Percentiles rank a stretch among this genome's conserved stretches.
These are phyloP conservation scores for Polydrusus cervinus DNA, from an alignment of 2,888 invertebrate species.

Conservation along the genomic window DNA sequence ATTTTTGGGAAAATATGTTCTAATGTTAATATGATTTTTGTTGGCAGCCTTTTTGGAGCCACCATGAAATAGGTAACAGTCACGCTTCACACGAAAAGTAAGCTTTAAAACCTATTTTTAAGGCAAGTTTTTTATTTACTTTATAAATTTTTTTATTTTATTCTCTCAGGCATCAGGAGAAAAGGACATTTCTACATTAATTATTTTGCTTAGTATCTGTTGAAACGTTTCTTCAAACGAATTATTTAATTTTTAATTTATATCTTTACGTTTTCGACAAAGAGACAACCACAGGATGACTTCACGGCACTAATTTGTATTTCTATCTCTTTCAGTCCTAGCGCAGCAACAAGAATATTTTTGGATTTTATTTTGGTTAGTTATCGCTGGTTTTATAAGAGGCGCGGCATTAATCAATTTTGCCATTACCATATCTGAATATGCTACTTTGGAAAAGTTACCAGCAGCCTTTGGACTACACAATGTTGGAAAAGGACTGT, in stretches of 20 bases:
- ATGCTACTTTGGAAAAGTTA: constrained; percentile 80
- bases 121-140: constrained; percentile 59
- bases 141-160: constrained; percentile 53
- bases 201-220: constrained; percentile 48
- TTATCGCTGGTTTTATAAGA: constrained; percentile 85
- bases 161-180: constrained; percentile 45
- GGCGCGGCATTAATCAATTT: constrained; percentile 86
- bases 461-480: constrained; percentile 86
- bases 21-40: constrained; percentile 70
- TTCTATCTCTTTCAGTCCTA: constrained; percentile 75
- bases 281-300: constrained; percentile 53
- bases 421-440: constrained; percentile 85
- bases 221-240: constrained; percentile 48
- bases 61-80: constrained; percentile 69
- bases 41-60: constrained; percentile 70
- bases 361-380: constrained; percentile 80
- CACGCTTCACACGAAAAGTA: constrained; percentile 66
- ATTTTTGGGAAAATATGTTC: constrained; percentile 65
- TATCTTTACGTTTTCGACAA: constrained; percentile 50
- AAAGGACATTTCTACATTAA: constrained; percentile 46
- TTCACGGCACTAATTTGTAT: constrained; percentile 24
- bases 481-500: constrained; percentile 84
- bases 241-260: background rate
- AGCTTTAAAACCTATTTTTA: constrained; percentile 65
- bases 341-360: constrained; percentile 83